phyloP scores from a whole-genome alignment of 2,113 vertebrate species.

The Empidonax alnorum region DNA sequence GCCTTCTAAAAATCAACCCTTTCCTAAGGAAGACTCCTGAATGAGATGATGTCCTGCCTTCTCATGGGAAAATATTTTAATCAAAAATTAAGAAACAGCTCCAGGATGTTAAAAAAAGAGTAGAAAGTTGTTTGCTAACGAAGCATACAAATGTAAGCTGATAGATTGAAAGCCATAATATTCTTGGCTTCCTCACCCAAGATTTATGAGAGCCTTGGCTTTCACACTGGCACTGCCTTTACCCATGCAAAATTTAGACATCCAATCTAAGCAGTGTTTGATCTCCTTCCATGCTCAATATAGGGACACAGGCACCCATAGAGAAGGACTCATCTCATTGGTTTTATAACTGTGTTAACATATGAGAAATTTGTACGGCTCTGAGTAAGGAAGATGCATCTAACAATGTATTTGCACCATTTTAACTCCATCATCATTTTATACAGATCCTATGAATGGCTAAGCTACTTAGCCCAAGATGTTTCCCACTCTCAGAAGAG shows the following conservation, averaged over 20 bases:
- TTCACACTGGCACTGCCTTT: background rate
- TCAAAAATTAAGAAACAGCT: background rate
- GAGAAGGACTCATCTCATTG: background rate
- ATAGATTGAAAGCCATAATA: background rate
- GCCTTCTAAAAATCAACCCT: background rate
- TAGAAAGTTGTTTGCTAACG: background rate
- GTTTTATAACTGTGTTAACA: background rate
- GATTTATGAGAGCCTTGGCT: background rate
- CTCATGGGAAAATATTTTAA: background rate
- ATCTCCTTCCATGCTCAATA: background rate
- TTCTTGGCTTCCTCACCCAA: background rate
- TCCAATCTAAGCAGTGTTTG: background rate
- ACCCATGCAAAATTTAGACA: background rate
- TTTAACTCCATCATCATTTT: background rate
- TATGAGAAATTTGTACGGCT: background rate
- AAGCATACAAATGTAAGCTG: background rate
- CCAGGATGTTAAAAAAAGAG: background rate
- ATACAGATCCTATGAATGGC: background rate
- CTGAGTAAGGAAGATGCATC: background rate
- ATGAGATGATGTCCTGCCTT: background rate
- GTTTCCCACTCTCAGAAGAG: background rate
- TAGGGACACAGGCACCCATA: background rate
- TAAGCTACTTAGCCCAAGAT: background rate
- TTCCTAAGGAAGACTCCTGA: background rate
- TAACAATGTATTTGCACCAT: background rate